Evolutionary conservation across 1,140 invertebrate species (phyloP).

Genomic region (Microplitis mediator): DNA sequence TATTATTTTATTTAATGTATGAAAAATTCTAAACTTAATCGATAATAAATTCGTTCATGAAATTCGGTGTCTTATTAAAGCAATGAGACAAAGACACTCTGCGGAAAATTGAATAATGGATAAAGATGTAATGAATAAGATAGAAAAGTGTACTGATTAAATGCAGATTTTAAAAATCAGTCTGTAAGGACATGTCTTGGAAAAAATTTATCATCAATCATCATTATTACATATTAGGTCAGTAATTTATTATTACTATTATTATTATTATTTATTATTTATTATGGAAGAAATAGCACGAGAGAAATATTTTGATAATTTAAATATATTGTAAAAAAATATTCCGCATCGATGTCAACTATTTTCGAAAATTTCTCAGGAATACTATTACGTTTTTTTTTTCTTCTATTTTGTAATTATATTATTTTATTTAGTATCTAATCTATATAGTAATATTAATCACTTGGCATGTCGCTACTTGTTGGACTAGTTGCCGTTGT

Average conservation of each 20-base stretch:
- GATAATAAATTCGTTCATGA: conserved; percentile 24
- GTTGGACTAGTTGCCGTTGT: conserved; percentile 44
- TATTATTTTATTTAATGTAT: not conserved
- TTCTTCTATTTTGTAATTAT: not conserved
- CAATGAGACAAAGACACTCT: conserved; percentile 1
- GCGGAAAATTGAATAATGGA: not conserved
- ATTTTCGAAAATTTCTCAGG: not conserved
- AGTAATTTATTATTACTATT: not conserved
- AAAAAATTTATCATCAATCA: not conserved
- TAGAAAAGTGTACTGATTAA: not conserved
- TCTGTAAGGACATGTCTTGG: conserved; percentile 16
- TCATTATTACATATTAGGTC: not conserved
- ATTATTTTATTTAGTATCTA: conserved; percentile 4
- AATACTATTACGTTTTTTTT: not conserved
- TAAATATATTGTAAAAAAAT: conserved; percentile 34
- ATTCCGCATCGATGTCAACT: conserved; percentile 30
- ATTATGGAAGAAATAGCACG: not conserved
- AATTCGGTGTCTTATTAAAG: not conserved
- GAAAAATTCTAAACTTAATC: conserved; percentile 10
- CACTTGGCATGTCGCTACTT: conserved; percentile 49
- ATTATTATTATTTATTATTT: not conserved
- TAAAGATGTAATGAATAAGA: not conserved
- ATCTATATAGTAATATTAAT: conserved; percentile 36
- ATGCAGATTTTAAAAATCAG: conserved; percentile 16
- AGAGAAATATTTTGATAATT: not conserved